A percentile compares a stretch with the other conserved stretches of the same genome.
Evolutionary conservation across 2,113 vertebrate species (phyloP).

Genomic region (Nothoprocta pentlandii): DNA sequence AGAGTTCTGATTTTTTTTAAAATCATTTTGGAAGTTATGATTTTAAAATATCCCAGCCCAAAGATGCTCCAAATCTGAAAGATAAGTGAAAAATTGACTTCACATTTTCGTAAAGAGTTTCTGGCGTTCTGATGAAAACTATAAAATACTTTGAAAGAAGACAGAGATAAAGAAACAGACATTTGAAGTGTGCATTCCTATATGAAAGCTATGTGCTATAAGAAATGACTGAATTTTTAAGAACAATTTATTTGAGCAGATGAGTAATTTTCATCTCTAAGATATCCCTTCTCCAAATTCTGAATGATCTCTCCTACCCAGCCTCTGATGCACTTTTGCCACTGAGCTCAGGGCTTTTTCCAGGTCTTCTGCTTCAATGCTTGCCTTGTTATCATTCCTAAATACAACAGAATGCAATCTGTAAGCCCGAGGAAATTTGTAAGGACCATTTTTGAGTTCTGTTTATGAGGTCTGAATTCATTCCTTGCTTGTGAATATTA

Average conservation of each 20-base stretch:
- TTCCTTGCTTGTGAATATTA: background rate
- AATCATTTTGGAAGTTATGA: background rate
- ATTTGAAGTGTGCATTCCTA: background rate
- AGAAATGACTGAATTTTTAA: background rate
- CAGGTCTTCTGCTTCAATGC: background rate
- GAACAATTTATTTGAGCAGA: background rate
- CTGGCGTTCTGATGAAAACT: background rate
- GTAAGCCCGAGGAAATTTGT: background rate
- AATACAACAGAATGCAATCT: background rate
- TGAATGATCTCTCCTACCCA: background rate
- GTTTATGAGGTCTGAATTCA: background rate
- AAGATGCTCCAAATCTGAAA: background rate
- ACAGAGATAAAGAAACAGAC: background rate
- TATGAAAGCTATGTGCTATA: background rate
- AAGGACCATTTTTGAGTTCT: background rate
- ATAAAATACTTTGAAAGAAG: background rate
- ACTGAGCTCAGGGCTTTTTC: background rate
- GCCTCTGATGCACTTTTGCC: background rate
- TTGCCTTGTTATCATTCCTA: background rate
- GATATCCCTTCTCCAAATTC: background rate
- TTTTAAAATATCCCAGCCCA: background rate
- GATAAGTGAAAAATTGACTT: background rate
- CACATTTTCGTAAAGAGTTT: background rate
- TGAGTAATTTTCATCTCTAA: background rate
- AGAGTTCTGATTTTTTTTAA: background rate